phyloP scores from a whole-genome alignment of 2,113 vertebrate species.

The Melanerpes aurifrons region DNA sequence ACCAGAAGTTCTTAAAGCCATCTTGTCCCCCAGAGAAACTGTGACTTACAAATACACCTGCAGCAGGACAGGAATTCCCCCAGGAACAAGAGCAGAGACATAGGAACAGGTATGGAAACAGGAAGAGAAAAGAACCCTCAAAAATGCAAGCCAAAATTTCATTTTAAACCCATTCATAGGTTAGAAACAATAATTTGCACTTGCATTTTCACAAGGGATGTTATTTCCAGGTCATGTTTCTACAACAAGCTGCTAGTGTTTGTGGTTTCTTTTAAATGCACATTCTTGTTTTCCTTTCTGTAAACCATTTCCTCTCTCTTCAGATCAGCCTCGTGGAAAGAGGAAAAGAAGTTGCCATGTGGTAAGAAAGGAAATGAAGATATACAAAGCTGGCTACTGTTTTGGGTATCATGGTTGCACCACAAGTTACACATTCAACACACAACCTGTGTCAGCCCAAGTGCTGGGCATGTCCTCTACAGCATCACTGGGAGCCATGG shows the following conservation, averaged over 20 bases:
- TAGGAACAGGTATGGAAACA: neutral
- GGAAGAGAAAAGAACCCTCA: neutral
- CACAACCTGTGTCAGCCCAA: rapidly evolving
- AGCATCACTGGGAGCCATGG: neutral
- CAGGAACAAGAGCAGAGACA: neutral
- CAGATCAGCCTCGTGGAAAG: neutral
- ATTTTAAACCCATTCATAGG: neutral
- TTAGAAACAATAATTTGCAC: constrained; percentile 17
- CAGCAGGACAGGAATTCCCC: neutral
- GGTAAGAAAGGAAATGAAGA: neutral
- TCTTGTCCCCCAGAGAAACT: neutral
- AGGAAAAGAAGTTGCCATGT: neutral
- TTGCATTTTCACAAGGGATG: constrained; percentile 28
- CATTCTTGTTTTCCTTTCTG: neutral
- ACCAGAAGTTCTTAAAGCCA: neutral
- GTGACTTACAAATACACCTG: neutral
- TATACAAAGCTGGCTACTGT: neutral
- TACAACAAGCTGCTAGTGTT: constrained; percentile 45
- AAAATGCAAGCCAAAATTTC: neutral
- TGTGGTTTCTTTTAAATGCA: constrained; percentile 2
- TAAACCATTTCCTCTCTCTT: neutral
- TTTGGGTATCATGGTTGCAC: neutral
- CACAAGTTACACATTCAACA: neutral
- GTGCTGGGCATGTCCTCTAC: neutral
- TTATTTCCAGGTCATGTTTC: constrained; percentile 6